phyloP scores from a whole-genome alignment of 2,797 vertebrate species.

The Dendrocincla fuliginosa region DNA sequence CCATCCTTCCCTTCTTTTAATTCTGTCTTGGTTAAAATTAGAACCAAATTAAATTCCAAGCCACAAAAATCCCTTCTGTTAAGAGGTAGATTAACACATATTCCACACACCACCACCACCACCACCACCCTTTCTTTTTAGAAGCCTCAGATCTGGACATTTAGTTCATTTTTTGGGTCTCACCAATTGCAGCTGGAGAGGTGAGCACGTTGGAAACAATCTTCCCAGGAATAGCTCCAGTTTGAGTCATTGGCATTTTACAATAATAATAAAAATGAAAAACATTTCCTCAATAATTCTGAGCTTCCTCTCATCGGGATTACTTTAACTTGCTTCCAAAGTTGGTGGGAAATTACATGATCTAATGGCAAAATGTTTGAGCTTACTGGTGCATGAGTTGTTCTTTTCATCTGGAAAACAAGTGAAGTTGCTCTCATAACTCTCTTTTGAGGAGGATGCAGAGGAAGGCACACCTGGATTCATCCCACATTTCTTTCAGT shows the following conservation, averaged over 20 bases:
- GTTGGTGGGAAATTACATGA: background rate
- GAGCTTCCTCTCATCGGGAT: background rate
- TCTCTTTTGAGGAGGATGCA: background rate
- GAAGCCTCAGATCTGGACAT: background rate
- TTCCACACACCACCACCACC: background rate
- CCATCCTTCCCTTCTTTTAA: background rate
- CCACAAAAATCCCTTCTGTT: background rate
- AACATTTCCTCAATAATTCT: slow-evolving; percentile 43
- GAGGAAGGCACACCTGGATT: background rate
- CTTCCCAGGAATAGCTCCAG: background rate
- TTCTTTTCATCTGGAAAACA: background rate
- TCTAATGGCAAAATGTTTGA: background rate
- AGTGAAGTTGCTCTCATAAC: background rate
- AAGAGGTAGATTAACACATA: accelerated
- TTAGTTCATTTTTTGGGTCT: background rate
- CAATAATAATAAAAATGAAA: slow-evolving; percentile 41
- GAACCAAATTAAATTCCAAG: background rate
- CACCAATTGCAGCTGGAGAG: background rate
- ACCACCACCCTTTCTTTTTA: background rate
- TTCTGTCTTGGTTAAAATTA: background rate
- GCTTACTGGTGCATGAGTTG: background rate
- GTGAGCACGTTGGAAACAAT: background rate
- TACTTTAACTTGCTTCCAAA: background rate
- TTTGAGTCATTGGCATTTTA: background rate
- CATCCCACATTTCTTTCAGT: background rate